Percentiles rank a stretch among this genome's conserved stretches.
Evolutionary conservation across 2,888 invertebrate species (phyloP).

Genomic region (Polymixis lichenea): DNA sequence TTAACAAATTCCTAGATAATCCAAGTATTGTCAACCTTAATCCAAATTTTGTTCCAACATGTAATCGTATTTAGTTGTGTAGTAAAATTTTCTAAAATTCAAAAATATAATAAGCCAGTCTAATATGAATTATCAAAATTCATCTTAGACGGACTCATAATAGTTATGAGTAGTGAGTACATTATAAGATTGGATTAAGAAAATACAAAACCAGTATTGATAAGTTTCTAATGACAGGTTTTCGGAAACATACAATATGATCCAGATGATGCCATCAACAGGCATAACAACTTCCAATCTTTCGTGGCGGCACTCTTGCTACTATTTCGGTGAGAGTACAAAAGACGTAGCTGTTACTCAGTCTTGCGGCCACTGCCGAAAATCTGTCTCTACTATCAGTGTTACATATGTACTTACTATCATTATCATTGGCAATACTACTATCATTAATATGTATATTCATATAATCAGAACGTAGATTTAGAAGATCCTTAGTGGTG

Average conservation of each 20-base stretch:
- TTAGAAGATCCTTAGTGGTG: slow-evolving; percentile 74
- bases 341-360: slow-evolving; percentile 74
- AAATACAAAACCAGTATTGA: slow-evolving; percentile 70
- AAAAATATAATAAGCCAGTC: slow-evolving; percentile 44
- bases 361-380: slow-evolving; percentile 73
- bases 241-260: slow-evolving; percentile 98
- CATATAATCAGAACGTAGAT: slow-evolving; percentile 71
- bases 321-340: slow-evolving; percentile 95
- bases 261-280: slow-evolving; percentile 96
- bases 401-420: slow-evolving; percentile 75
- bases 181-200: slow-evolving; percentile 65
- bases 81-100: slow-evolving; percentile 47
- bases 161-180: slow-evolving; percentile 66
- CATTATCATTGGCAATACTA: slow-evolving; percentile 72
- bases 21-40: slow-evolving; percentile 56
- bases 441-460: slow-evolving; percentile 67
- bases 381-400: slow-evolving; percentile 75
- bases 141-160: slow-evolving; percentile 60
- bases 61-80: slow-evolving; percentile 57
- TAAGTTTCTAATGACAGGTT: slow-evolving; percentile 92
- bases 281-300: slow-evolving; percentile 98
- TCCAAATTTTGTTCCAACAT: slow-evolving; percentile 50
- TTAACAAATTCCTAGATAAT: slow-evolving; percentile 43
- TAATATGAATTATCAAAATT: slow-evolving; percentile 53
- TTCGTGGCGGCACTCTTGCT: slow-evolving; percentile 97